These are phyloP conservation scores for Athene noctua DNA, from an alignment of 2,113 vertebrate species.

Conservation along the genomic window DNA sequence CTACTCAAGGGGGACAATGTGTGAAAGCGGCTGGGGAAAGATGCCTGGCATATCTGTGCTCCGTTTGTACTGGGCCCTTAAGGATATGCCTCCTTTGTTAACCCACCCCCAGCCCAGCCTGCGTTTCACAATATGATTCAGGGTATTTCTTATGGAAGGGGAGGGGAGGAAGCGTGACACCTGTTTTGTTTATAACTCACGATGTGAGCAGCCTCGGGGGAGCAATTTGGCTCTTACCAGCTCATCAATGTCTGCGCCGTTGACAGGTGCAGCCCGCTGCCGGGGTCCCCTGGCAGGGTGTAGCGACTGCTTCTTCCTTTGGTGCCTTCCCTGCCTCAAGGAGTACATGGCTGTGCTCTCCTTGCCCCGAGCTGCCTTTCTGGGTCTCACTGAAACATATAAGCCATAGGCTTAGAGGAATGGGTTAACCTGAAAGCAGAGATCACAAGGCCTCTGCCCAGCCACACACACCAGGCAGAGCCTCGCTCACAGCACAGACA, in stretches of 20 bases:
- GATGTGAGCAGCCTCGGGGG: neutral
- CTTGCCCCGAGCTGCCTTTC: slow-evolving; percentile 80
- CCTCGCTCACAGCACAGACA: accelerated
- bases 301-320: slow-evolving; percentile 78
- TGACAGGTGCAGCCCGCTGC: slow-evolving; percentile 72
- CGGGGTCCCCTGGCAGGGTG: slow-evolving; percentile 70
- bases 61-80: neutral
- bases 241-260: slow-evolving; percentile 89
- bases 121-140: neutral
- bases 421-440: neutral
- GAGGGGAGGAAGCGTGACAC: neutral
- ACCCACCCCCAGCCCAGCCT: neutral
- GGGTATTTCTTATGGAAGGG: slow-evolving; percentile 3
- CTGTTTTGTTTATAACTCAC: neutral
- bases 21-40: slow-evolving; percentile 27
- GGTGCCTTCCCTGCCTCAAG: slow-evolving; percentile 73
- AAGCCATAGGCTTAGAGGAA: neutral
- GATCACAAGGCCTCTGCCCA: neutral
- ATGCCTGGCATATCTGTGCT: slow-evolving; percentile 68
- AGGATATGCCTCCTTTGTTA: slow-evolving; percentile 33
- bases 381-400: slow-evolving; percentile 83
- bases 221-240: slow-evolving; percentile 79
- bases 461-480: neutral
- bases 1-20: slow-evolving; percentile 45
- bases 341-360: slow-evolving; percentile 45